phyloP scores from a whole-genome alignment of 2,888 invertebrate species.

The Agapetus fuscipes region DNA sequence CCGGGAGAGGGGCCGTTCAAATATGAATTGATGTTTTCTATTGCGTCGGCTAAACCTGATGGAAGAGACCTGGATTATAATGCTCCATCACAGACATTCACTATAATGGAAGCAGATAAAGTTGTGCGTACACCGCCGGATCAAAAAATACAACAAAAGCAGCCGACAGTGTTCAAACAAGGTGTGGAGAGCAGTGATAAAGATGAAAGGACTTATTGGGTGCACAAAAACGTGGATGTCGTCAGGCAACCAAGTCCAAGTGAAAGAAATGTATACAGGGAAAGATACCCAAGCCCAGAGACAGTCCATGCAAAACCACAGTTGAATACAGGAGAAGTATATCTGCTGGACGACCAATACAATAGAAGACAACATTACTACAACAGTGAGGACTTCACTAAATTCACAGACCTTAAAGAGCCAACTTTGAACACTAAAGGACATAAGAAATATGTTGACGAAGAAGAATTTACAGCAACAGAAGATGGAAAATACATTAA shows the following conservation, averaged over 20 bases:
- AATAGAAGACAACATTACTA: too few species aligned
- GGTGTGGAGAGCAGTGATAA: background rate
- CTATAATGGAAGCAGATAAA: conserved; percentile 45
- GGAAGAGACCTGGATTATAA: conserved; percentile 39
- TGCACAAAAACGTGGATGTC: conserved; percentile 11
- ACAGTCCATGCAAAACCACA: conserved; percentile 14
- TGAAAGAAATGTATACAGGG: background rate
- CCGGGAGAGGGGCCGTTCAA: conserved; percentile 37
- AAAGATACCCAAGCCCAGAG: background rate
- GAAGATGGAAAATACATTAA: conserved; percentile 6
- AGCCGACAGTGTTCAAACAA: background rate
- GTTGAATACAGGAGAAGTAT: conserved; percentile 19
- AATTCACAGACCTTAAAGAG: too few species aligned
- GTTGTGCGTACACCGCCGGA: too few species aligned
- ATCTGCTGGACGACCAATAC: too few species aligned
- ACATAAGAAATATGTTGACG: conserved; percentile 3
- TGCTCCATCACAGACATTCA: conserved; percentile 52
- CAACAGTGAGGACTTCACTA: too few species aligned
- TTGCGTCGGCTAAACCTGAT: conserved; percentile 44
- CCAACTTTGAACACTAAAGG: background rate
- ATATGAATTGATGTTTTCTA: conserved; percentile 59
- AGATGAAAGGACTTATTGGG: conserved; percentile 10
- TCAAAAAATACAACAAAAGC: background rate
- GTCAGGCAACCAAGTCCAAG: background rate
- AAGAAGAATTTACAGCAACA: conserved; percentile 3